A percentile compares a stretch with the other conserved stretches of the same genome.
Evolutionary conservation across 2,888 invertebrate genomes (phyloP).

Genomic region (Ochropleura leucogaster): DNA sequence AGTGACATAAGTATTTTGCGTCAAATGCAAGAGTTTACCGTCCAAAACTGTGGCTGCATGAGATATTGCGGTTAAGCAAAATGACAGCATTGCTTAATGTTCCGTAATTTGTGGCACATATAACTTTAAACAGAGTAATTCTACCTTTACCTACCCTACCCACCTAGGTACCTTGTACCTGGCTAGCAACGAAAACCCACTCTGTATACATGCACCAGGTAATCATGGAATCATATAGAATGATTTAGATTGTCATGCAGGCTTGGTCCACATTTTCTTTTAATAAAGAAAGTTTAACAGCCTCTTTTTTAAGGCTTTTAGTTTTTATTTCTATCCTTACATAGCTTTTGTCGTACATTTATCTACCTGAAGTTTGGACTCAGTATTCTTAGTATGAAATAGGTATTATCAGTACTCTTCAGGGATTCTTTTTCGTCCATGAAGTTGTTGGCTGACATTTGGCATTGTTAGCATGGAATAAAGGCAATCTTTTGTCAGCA

Average conservation of each 20-base stretch:
- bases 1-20: constrained; percentile 35
- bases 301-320: background rate
- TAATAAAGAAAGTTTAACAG: background rate
- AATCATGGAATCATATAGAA: background rate
- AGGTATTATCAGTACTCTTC: background rate
- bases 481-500: constrained; percentile 55
- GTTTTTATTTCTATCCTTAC: background rate
- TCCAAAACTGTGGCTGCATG: constrained; percentile 6
- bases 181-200: background rate
- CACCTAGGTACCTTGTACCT: too few relatives aligned
- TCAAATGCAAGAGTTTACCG: constrained; percentile 23
- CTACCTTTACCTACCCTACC: background rate
- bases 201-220: background rate
- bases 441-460: background rate
- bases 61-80: constrained; percentile 42
- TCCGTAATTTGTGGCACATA: constrained; percentile 20
- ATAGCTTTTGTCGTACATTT: background rate
- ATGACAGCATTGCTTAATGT: constrained; percentile 34
- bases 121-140: background rate
- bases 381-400: background rate
- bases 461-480: background rate
- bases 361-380: background rate
- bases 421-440: background rate
- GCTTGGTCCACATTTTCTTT: background rate
- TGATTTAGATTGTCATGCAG: background rate